Percentiles rank a stretch among this genome's conserved stretches.
Evolutionary conservation across 2,888 invertebrate species (phyloP).

Genomic region (Odontocolon sp.): DNA sequence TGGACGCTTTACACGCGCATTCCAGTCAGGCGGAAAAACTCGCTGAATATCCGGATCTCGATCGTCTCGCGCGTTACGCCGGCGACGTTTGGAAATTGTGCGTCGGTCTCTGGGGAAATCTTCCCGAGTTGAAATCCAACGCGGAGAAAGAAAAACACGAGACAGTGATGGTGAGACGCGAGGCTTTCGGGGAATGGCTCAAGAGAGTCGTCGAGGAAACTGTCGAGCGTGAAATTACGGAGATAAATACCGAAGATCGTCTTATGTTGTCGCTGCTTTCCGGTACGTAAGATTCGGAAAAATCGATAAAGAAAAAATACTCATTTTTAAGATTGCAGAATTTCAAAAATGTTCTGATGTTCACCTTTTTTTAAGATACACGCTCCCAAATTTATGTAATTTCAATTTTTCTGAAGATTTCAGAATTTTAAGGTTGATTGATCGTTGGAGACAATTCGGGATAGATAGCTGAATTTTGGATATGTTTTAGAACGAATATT

Average conservation of each 20-base stretch:
- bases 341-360: too few species aligned
- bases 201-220: conserved; percentile 82
- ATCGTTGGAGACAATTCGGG: too few species aligned
- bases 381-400: too few species aligned
- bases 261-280: conserved; percentile 71
- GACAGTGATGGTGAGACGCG: conserved; percentile 82
- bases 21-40: conserved; percentile 81
- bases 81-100: conserved; percentile 81
- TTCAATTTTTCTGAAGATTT: too few species aligned
- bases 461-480: too few species aligned
- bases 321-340: too few species aligned
- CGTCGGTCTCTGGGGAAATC: conserved; percentile 92
- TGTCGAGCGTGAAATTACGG: conserved; percentile 75
- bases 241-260: conserved; percentile 67
- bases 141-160: conserved; percentile 82
- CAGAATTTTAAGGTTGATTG: too few species aligned
- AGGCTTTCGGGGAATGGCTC: conserved; percentile 86
- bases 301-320: not conserved
- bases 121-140: conserved; percentile 83
- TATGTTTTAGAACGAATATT: too few species aligned
- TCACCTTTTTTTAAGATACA: too few species aligned
- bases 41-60: conserved; percentile 62
- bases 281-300: conserved; percentile 60
- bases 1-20: conserved; percentile 83
- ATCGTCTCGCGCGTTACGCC: conserved; percentile 78